Base-by-base conservation (phyloP, 2,113 vertebrate species). In the Pseudorectes ferrugineus region DNA sequence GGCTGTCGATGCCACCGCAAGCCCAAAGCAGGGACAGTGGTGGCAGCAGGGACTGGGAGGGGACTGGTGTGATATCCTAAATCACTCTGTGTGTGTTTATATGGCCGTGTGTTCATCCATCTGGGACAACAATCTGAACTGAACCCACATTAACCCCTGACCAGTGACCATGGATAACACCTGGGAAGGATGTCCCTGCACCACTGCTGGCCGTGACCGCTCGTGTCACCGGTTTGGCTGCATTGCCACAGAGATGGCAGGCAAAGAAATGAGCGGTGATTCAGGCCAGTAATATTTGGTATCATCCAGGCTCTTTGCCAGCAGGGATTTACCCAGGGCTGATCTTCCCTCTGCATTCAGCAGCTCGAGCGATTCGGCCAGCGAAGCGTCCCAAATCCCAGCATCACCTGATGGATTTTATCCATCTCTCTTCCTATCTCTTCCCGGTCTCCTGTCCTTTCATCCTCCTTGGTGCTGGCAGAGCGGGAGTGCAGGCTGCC, bases 151-250 rank as follows among this genome's bases (percentile, higher is more conserved):
- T 48, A 77, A 74, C 38, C 72, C 46, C 33, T n/a, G 59, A 9
- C 11, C 75, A 82, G 45, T 15, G 59, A 12, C 31, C 21, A 5
- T 3, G n/a, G 75, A 10, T 46, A 51, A 55, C 75, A 26, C 46
- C 49, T 57, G 35, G 24, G 42, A 35, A 51, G 59, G 72, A 15
- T 5, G 35, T 5, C 29, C 40, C 66, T 65, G 61, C 3, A 6
- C 28, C 49, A 5, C 45, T 88, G 28, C 49, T 80, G 61, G 58
- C 67, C 45, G 3, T 18, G 25, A 26, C 31, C 45, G 33, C 4
- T 1, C 0, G 1, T 52, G 73, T 24, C 79, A 8, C 24, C 0
- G 0, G 14, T 78, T 40, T 72, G 61, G 40, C 61, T 65, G 19
- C 14, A 1, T 2, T 26, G 70, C 57, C 86, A 87, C 70, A 65